Base-by-base conservation (phyloP, 2,888 invertebrate species). In the Diarsia mendica region DNA sequence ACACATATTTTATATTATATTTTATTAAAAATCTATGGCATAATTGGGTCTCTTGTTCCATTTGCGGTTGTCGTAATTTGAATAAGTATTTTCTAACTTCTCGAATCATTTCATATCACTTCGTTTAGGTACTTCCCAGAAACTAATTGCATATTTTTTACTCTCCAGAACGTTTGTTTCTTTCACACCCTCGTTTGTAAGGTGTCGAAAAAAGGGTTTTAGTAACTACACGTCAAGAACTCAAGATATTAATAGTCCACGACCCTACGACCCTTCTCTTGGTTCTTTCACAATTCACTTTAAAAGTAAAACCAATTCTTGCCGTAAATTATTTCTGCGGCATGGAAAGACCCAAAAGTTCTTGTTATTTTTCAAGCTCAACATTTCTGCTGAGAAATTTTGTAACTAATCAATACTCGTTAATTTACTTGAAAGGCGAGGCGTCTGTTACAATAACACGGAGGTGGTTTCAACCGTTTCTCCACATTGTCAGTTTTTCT, bases 381-480 rank as follows among this genome's bases (percentile, higher is more conserved):
- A 63, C 15, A 68, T 58, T 71, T 60, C 65, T 33, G 18, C 68
- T 72, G n/a, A 23, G n/a, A 53, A 75, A 67, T 74, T 72, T 83
- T 51, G 72, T 51, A 65, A 72, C 23, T 48, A 69, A 85, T 85
- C 83, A 73, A 83, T 85, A 81, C 68, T 75, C 58, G 70, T 75
- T 78, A 71, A 82, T 80, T 83, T 79, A 48, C 46, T 76, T 60
- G 48, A 73, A 70, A 81, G 60, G 65, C 65, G 61, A 58, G 48
- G 13, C 46, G 49, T 33, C 39, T 60, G 23, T 67, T 67, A 51
- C 20, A 65, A 49, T 51, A 63, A 44, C 46, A 13, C 1, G 6
- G 3, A 20, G 28, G 44, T 33, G 23, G 65, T 75, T 61, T 3
- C 2, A 49, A 58, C 39, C 10, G 18, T 70, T 74, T 61, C 11